These are phyloP conservation scores for Protaetia brevitarsis DNA, from an alignment of 1,140 invertebrate species.

Conservation along the genomic window DNA sequence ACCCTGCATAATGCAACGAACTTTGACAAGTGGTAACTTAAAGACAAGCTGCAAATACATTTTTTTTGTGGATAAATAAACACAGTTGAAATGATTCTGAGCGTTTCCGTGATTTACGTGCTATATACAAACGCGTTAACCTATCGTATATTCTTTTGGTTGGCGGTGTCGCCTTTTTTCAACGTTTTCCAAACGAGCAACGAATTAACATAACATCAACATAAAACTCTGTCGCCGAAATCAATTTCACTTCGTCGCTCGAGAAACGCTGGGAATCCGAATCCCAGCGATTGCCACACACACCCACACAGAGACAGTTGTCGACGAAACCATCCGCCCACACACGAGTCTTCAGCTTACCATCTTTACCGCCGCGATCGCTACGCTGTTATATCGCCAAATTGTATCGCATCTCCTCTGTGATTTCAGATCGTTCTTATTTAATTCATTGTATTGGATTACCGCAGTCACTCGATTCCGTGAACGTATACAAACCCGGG, in stretches of 20 bases:
- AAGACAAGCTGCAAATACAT: neutral
- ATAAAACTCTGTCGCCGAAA: conserved; percentile 12
- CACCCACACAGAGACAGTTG: too few relatives aligned
- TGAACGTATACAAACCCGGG: neutral
- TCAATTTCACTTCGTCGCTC: conserved; percentile 11
- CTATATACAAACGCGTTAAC: neutral
- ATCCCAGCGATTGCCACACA: neutral
- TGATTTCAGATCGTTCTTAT: neutral
- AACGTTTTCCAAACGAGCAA: conserved; percentile 11
- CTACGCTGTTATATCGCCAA: neutral
- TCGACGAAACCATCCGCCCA: neutral
- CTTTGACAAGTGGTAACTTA: too few relatives aligned
- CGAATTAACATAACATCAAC: conserved; percentile 16
- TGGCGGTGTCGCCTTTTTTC: neutral
- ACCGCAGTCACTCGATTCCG: neutral
- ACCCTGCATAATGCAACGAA: too few relatives aligned
- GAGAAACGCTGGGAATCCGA: neutral
- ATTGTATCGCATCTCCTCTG: neutral
- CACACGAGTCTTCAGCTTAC: neutral
- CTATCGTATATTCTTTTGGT: conserved; percentile 2
- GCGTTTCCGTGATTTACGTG: neutral
- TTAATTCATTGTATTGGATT: conserved; percentile 7
- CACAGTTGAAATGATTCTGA: neutral
- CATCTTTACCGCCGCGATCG: neutral
- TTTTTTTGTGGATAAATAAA: neutral